phyloP scores from a whole-genome alignment of 2,888 invertebrate genomes.

The Microdon myrmicae region DNA sequence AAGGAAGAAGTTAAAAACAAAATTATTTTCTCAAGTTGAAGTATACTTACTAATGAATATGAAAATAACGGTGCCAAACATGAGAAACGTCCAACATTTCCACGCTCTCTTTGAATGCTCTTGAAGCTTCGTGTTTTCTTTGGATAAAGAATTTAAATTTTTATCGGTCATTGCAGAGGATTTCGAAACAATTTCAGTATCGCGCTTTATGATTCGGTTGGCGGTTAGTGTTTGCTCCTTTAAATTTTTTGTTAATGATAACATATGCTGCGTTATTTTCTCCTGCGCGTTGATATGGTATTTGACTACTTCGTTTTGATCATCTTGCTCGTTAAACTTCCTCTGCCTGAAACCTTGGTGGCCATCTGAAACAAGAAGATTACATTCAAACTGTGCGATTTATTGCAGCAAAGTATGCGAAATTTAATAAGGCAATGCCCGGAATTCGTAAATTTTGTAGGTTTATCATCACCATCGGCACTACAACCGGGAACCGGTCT shows the following conservation, averaged over 20 bases:
- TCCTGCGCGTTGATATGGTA: constrained; percentile 91
- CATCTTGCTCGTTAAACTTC: constrained; percentile 69
- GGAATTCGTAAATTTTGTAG: not conserved
- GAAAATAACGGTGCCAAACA: constrained; percentile 84
- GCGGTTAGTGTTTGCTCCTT: constrained; percentile 92
- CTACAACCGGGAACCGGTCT: no score
- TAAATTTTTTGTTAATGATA: constrained; percentile 84
- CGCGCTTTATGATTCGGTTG: constrained; percentile 87
- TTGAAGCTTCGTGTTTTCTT: constrained; percentile 83
- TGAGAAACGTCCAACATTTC: constrained; percentile 95
- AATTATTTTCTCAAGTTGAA: not conserved
- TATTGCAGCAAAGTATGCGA: not conserved
- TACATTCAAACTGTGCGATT: constrained; percentile 7
- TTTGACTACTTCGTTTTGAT: constrained; percentile 84
- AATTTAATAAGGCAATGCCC: not conserved
- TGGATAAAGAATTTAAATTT: constrained; percentile 80
- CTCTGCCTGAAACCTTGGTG: constrained; percentile 60
- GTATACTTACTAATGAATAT: constrained; percentile 84
- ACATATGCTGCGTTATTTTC: constrained; percentile 93
- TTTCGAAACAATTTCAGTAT: constrained; percentile 83
- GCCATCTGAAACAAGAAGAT: constrained; percentile 54
- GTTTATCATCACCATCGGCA: no score
- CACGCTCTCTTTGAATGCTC: constrained; percentile 88
- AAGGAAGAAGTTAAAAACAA: constrained; percentile 44
- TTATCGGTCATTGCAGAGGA: constrained; percentile 83